phyloP scores from a whole-genome alignment of 2,113 vertebrate genomes.

The Tautogolabrus adspersus region DNA sequence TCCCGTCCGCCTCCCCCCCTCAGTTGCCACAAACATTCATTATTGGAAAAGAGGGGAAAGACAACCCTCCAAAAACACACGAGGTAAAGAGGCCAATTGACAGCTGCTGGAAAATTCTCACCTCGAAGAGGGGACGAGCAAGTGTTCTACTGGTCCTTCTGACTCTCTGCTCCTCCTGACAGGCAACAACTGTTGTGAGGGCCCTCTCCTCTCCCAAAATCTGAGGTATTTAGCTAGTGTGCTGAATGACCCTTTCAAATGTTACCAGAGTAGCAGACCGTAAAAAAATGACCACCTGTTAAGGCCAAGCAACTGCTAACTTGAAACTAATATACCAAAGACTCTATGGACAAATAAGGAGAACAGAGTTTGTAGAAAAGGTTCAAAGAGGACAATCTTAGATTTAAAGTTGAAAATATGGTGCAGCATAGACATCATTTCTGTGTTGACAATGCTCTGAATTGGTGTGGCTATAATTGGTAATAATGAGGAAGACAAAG shows the following conservation, averaged over 20 bases:
- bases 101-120: conserved; percentile 90
- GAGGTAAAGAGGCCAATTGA: conserved; percentile 64
- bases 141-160: conserved; percentile 86
- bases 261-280: conserved; percentile 83
- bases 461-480: conserved; percentile 63
- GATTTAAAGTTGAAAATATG: conserved; percentile 15
- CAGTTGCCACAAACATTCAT: conserved; percentile 83
- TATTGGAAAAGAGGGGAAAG: conserved; percentile 72
- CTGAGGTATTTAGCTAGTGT: conserved; percentile 80
- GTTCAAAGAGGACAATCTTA: conserved; percentile 14
- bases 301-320: conserved; percentile 89
- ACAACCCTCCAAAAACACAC: conserved; percentile 47
- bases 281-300: conserved; percentile 90
- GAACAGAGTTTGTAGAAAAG: conserved; percentile 27
- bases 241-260: conserved; percentile 89
- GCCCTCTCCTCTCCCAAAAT: conserved; percentile 85
- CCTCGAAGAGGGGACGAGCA: conserved; percentile 80
- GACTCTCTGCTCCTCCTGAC: conserved; percentile 69
- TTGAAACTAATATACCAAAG: conserved; percentile 79
- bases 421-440: conserved; percentile 20
- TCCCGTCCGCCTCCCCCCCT: conserved; percentile 61
- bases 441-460: conserved; percentile 24
- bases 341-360: conserved; percentile 43
- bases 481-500: conserved; percentile 51
- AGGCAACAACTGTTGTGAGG: conserved; percentile 93